Evolutionary conservation across 1,140 invertebrate genomes (phyloP).

Genomic region (Lepidurus couesii): DNA sequence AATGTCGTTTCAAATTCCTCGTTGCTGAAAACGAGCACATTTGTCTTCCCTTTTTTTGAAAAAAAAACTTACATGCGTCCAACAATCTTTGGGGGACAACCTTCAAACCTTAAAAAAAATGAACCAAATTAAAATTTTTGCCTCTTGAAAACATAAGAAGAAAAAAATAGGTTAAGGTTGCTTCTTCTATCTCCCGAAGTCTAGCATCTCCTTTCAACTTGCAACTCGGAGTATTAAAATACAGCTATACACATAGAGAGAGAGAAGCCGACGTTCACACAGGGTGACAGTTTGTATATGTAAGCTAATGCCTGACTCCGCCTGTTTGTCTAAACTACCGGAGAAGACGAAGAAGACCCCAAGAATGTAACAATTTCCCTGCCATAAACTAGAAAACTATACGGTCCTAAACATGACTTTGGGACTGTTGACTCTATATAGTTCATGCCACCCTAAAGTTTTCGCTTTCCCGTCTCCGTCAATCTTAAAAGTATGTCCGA

Average conservation of each 20-base stretch:
- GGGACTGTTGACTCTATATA: too few relatives aligned
- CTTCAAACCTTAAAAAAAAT: slow-evolving; percentile 20
- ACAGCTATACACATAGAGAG: not conserved
- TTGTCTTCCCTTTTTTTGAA: not conserved
- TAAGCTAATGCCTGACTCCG: slow-evolving; percentile 12
- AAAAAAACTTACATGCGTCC: not conserved
- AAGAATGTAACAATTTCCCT: slow-evolving; percentile 18
- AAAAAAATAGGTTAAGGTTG: not conserved
- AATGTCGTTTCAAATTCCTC: slow-evolving; percentile 7
- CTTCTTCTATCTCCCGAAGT: not conserved
- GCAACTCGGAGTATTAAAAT: not conserved
- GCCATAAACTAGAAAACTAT: not conserved
- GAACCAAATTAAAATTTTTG: slow-evolving; percentile 10
- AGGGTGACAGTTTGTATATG: slow-evolving; percentile 17
- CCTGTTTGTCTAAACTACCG: slow-evolving; percentile 19
- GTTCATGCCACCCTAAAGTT: too few relatives aligned
- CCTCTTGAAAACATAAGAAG: not conserved
- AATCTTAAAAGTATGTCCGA: too few relatives aligned
- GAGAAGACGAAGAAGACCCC: not conserved
- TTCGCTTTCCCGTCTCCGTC: too few relatives aligned
- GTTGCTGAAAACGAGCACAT: not conserved
- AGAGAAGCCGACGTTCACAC: slow-evolving; percentile 17
- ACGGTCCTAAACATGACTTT: too few relatives aligned
- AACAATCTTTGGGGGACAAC: not conserved
- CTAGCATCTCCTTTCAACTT: not conserved